phyloP scores from a whole-genome alignment of 1,140 invertebrate genomes.

The Drosophila ironensis region DNA sequence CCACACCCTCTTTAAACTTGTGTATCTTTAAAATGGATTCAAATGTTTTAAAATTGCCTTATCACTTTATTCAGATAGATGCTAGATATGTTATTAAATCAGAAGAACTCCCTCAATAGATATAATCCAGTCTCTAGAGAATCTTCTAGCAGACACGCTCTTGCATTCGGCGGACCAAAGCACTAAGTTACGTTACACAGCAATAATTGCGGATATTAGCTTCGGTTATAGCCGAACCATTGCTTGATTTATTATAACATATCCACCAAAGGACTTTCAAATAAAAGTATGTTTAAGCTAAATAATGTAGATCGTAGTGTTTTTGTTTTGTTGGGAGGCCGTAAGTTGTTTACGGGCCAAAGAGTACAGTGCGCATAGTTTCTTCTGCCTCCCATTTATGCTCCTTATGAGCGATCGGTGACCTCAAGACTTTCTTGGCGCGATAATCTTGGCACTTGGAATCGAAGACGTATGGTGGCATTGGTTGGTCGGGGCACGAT shows the following conservation, averaged over 20 bases:
- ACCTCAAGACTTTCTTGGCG: constrained; percentile 20
- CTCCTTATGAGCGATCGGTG: constrained; percentile 14
- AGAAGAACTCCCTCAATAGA: too few relatives aligned
- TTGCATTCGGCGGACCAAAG: constrained; percentile 67
- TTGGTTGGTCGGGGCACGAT: constrained; percentile 9
- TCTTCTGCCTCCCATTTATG: constrained; percentile 15
- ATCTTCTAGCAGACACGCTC: too few relatives aligned
- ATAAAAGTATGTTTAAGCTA: not conserved
- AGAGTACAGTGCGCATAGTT: not conserved
- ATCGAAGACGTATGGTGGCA: constrained; percentile 47
- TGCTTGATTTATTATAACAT: constrained; percentile 1
- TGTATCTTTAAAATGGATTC: too few relatives aligned
- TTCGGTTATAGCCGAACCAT: constrained; percentile 18
- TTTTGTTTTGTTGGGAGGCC: too few relatives aligned
- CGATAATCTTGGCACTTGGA: constrained; percentile 29
- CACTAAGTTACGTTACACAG: constrained; percentile 37
- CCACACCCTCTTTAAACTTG: too few relatives aligned
- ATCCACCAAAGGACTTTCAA: not conserved
- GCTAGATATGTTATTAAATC: too few relatives aligned
- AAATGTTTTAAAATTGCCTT: too few relatives aligned
- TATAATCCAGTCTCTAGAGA: too few relatives aligned
- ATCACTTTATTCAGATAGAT: too few relatives aligned
- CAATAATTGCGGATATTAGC: constrained; percentile 18
- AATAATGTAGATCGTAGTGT: too few relatives aligned
- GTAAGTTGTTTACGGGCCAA: not conserved